phyloP scores from a whole-genome alignment of 2,113 vertebrate genomes.

The Porphyrio hochstetteri region DNA sequence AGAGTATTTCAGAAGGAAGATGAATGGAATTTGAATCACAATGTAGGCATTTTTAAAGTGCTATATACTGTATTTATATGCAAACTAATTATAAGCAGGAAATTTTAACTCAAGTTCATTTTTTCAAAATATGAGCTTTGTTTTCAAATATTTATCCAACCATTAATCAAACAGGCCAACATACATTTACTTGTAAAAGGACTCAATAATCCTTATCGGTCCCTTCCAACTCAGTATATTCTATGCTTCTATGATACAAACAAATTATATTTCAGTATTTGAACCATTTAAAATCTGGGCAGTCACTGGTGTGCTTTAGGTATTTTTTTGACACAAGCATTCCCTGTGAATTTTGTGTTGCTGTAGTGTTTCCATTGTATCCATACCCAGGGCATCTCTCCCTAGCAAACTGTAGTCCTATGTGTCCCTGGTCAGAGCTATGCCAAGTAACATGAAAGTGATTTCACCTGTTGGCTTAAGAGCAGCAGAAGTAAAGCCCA shows the following conservation, averaged over 20 bases:
- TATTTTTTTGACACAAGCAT: not conserved
- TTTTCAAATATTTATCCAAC: not conserved
- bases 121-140: not conserved
- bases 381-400: not conserved
- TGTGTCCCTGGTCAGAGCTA: not conserved
- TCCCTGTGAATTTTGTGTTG: not conserved
- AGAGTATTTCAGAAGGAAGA: not conserved
- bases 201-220: not conserved
- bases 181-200: not conserved
- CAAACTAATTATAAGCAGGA: not conserved
- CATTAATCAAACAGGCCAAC: not conserved
- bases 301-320: not conserved
- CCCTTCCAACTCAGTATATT: no score
- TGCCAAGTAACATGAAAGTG: not conserved
- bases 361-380: not conserved
- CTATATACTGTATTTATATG: not conserved
- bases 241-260: not conserved
- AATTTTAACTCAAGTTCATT: not conserved
- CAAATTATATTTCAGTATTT: not conserved
- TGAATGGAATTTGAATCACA: not conserved
- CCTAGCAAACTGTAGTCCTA: not conserved
- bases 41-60: not conserved
- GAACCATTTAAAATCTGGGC: not conserved
- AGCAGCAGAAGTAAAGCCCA: not conserved
- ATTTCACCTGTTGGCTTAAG: not conserved